Evolutionary conservation across 2,888 invertebrate species (phyloP).

Genomic region (Gastrophysa polygoni): DNA sequence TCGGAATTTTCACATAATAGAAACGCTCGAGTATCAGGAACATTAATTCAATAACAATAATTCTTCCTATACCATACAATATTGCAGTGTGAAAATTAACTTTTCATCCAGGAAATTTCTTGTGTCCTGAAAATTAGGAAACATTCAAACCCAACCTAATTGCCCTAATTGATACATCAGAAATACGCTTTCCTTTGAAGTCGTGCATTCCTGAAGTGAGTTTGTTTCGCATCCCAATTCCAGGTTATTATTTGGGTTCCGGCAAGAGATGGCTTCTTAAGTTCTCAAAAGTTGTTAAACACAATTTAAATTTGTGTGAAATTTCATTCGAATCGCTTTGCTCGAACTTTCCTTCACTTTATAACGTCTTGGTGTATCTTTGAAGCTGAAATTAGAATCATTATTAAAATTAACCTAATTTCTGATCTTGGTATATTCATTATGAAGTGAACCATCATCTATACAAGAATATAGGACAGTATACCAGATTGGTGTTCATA

Average conservation of each 20-base stretch:
- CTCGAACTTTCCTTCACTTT: conserved; percentile 29
- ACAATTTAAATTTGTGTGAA: conserved; percentile 56
- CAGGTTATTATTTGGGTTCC: conserved; percentile 54
- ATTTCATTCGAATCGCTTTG: conserved; percentile 54
- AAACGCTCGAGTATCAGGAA: too few relatives aligned
- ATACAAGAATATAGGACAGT: too few relatives aligned
- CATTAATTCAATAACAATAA: too few relatives aligned
- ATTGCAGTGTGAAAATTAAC: too few relatives aligned
- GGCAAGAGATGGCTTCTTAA: conserved; percentile 55
- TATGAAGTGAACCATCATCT: too few relatives aligned
- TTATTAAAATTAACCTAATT: conserved; percentile 44
- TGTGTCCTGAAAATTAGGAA: background rate
- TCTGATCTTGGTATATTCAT: too few relatives aligned
- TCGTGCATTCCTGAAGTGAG: conserved; percentile 45
- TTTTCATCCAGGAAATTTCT: too few relatives aligned
- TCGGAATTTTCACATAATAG: too few relatives aligned
- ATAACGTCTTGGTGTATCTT: conserved; percentile 33
- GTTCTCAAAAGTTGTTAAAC: conserved; percentile 57
- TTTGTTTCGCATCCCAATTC: conserved; percentile 45
- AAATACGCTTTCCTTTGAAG: conserved; percentile 53
- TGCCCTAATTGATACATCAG: conserved; percentile 41
- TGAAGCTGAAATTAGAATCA: conserved; percentile 41
- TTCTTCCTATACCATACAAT: too few relatives aligned
- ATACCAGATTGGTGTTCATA: too few relatives aligned
- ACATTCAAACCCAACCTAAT: background rate